Evolutionary conservation across 2,888 invertebrate genomes (phyloP).

Genomic region (Brachylomia viminalis): DNA sequence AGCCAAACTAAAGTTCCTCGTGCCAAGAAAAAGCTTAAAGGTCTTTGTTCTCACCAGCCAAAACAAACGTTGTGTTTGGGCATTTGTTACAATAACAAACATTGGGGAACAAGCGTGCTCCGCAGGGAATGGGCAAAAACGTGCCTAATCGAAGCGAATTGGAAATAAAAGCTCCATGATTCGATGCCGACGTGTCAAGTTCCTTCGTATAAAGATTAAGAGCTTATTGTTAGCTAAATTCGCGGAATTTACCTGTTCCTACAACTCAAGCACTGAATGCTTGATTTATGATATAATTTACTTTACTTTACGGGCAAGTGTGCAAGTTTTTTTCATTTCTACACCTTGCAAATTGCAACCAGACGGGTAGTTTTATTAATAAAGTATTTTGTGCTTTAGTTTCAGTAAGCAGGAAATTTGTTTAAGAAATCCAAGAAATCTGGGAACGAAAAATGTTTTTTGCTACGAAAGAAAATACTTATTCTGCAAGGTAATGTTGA

Average conservation of each 20-base stretch:
- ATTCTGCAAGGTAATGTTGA: constrained; percentile 1
- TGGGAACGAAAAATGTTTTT: not conserved
- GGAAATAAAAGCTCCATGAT: constrained; percentile 78
- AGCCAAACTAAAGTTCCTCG: constrained; percentile 77
- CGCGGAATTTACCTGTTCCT: constrained; percentile 76
- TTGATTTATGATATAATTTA: constrained; percentile 68
- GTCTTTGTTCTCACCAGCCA: constrained; percentile 88
- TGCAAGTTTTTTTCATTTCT: constrained; percentile 56
- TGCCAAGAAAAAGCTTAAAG: constrained; percentile 79
- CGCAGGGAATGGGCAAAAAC: constrained; percentile 77
- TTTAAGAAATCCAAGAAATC: not conserved
- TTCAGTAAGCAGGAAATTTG: constrained; percentile 4
- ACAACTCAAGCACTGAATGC: constrained; percentile 55
- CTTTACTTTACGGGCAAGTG: constrained; percentile 43
- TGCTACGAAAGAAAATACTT: not conserved
- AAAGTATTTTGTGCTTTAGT: constrained; percentile 22
- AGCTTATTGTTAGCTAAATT: constrained; percentile 82
- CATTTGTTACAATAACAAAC: constrained; percentile 87
- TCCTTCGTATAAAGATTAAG: constrained; percentile 81
- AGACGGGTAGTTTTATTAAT: constrained; percentile 33
- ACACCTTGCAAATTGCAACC: constrained; percentile 41
- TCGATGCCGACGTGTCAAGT: constrained; percentile 81
- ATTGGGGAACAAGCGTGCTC: constrained; percentile 74
- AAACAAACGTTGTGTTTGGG: constrained; percentile 87
- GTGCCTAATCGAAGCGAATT: constrained; percentile 83